Percentiles rank a stretch among this genome's conserved stretches.
These are phyloP conservation scores for Drosophila monieri DNA, from an alignment of 2,888 invertebrate species.

Conservation along the genomic window DNA sequence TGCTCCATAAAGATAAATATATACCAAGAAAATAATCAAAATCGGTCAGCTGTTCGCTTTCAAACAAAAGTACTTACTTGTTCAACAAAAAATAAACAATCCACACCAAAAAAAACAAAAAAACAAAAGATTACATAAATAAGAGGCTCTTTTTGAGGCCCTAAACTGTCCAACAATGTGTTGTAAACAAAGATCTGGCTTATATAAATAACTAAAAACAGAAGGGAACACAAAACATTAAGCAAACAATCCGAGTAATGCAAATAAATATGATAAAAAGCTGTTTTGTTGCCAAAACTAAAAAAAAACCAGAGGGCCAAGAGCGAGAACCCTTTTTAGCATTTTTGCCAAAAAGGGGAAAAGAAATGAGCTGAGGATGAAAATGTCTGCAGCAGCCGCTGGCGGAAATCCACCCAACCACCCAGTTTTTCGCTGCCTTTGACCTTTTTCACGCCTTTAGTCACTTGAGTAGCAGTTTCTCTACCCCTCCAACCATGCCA, in stretches of 20 bases:
- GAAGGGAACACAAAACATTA: conserved; percentile 2
- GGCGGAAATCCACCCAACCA: conserved; percentile 7
- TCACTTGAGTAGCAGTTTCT: conserved; percentile 69
- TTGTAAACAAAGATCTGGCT: conserved; percentile 42
- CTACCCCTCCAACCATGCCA: conserved; percentile 31
- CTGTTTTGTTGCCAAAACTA: conserved; percentile 48
- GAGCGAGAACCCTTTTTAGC: conserved; percentile 38
- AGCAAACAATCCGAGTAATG: conserved; percentile 40
- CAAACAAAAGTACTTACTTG: background rate
- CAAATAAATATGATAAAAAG: conserved; percentile 53
- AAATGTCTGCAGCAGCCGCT: conserved; percentile 50
- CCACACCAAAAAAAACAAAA: conserved; percentile 1
- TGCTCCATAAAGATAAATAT: conserved; percentile 24
- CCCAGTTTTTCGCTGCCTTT: conserved; percentile 55
- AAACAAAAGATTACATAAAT: conserved; percentile 35
- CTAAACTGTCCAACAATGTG: conserved; percentile 34
- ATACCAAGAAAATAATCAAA: conserved; percentile 8
- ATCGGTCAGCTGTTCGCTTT: conserved; percentile 17
- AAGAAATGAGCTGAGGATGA: conserved; percentile 37
- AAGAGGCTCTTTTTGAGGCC: conserved; percentile 21
- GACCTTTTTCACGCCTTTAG: conserved; percentile 78
- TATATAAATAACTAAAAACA: conserved; percentile 40
- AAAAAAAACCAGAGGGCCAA: background rate
- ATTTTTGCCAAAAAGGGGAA: conserved; percentile 23
- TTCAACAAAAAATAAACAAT: conserved; percentile 10